phyloP scores from a whole-genome alignment of 2,113 vertebrate genomes.

The Strix aluco region DNA sequence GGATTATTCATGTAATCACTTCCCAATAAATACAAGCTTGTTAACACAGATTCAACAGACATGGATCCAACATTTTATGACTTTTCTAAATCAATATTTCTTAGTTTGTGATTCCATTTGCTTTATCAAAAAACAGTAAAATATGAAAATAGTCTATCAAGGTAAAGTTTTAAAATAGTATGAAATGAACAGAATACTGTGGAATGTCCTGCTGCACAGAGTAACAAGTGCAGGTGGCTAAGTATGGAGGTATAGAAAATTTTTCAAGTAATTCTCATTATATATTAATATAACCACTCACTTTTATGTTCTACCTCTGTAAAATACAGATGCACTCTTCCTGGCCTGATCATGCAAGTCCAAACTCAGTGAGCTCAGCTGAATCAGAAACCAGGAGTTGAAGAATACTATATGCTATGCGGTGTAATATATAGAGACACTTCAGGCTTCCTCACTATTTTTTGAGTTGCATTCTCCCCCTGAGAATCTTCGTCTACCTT shows the following conservation, averaged over 20 bases:
- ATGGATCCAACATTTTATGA: background rate
- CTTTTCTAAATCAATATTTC: constrained; percentile 8
- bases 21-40: constrained; percentile 16
- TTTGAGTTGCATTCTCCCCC: background rate
- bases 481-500: background rate
- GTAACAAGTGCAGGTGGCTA: background rate
- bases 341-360: background rate
- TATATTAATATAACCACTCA: background rate
- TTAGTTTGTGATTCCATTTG: background rate
- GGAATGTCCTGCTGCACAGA: background rate
- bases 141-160: background rate
- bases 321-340: background rate
- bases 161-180: background rate
- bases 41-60: background rate
- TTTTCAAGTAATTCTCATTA: background rate
- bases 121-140: background rate
- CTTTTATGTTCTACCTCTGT: background rate
- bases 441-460: background rate
- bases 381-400: background rate
- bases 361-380: background rate
- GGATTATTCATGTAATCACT: background rate
- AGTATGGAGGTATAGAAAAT: background rate
- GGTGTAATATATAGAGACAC: background rate
- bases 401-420: background rate
- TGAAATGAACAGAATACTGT: background rate